These are phyloP conservation scores for Meles meles DNA, from an alignment of 2,113 vertebrate genomes.

Conservation along the genomic window DNA sequence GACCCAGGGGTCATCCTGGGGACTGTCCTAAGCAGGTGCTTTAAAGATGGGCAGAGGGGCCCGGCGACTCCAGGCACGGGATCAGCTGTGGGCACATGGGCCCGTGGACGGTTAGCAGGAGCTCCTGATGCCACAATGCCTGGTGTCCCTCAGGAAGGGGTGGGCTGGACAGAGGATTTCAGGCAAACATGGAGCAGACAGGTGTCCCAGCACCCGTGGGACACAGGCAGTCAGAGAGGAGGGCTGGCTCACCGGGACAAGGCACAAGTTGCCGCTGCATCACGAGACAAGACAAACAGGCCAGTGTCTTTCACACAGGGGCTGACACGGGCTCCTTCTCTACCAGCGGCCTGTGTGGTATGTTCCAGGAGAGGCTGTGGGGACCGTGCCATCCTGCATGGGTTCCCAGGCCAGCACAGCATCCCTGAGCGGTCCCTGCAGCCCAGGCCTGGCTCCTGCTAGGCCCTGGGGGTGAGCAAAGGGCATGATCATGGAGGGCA, in stretches of 20 bases:
- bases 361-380: rapidly evolving
- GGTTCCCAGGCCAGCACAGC: background rate
- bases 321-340: background rate
- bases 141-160: background rate
- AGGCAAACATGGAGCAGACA: background rate
- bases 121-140: too few relatives aligned
- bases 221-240: background rate
- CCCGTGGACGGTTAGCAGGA: rapidly evolving
- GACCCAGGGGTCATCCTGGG: background rate
- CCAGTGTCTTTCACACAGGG: rapidly evolving
- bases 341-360: rapidly evolving
- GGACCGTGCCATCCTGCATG: background rate
- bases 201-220: background rate
- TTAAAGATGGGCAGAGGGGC: background rate
- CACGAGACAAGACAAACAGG: background rate
- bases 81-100: rapidly evolving
- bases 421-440: rapidly evolving
- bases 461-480: rapidly evolving
- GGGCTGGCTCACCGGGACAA: background rate
- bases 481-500: background rate
- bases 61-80: rapidly evolving
- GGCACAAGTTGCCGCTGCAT: background rate
- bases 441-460: background rate
- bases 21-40: background rate
- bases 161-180: background rate